phyloP scores from a whole-genome alignment of 2,113 vertebrate genomes.

The Myrmecophaga tridactyla region DNA sequence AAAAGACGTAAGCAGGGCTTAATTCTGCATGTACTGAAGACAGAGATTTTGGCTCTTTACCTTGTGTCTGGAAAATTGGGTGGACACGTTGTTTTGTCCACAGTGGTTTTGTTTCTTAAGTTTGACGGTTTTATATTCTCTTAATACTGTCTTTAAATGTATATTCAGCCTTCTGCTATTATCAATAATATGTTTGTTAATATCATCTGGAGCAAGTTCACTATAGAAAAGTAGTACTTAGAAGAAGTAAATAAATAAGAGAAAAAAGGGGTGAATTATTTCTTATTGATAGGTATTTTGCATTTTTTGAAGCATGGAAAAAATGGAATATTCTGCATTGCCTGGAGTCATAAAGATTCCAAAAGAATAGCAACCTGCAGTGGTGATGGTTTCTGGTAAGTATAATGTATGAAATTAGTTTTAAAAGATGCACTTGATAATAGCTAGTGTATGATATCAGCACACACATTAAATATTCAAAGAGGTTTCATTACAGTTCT shows the following conservation, averaged over 20 bases:
- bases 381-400: constrained; percentile 96
- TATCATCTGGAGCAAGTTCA: not conserved
- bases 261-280: constrained; percentile 85
- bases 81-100: too few relatives aligned
- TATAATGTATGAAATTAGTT: constrained; percentile 43
- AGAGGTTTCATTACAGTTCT: not conserved
- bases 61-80: not conserved
- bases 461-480: not conserved
- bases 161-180: not conserved
- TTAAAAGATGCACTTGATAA: not conserved
- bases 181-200: not conserved
- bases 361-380: constrained; percentile 98
- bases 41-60: not conserved
- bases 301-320: constrained; percentile 95
- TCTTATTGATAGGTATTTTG: constrained; percentile 86
- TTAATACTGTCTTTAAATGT: not conserved
- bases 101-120: not conserved
- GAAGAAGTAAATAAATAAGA: constrained; percentile 74
- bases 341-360: constrained; percentile 99
- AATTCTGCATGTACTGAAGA: not conserved
- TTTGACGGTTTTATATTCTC: not conserved
- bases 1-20: not conserved
- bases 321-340: constrained; percentile 97
- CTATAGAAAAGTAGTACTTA: constrained; percentile 42
- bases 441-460: not conserved